phyloP scores from a whole-genome alignment of 1,140 invertebrate genomes.

The Drosophila tropicalis region DNA sequence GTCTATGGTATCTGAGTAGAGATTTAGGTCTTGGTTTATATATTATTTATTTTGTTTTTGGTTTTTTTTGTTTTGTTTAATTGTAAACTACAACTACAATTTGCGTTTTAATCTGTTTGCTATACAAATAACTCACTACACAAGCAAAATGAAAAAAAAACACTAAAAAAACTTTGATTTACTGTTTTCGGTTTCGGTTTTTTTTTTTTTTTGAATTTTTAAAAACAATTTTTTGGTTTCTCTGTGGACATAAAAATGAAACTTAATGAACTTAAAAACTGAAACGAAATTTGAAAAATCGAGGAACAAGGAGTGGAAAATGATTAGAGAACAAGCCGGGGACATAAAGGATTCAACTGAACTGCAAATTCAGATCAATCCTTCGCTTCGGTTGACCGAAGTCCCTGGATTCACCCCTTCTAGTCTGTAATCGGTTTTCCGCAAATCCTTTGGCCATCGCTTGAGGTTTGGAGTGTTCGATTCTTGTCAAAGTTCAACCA shows the following conservation, averaged over 20 bases:
- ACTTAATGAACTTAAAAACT: conserved; percentile 20
- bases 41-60: conserved; percentile 7
- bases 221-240: conserved; percentile 13
- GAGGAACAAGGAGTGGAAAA: neutral
- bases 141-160: conserved; percentile 59
- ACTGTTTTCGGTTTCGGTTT: neutral
- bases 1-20: conserved; percentile 17
- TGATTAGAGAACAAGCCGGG: neutral
- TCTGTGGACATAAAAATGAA: conserved; percentile 14
- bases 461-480: neutral
- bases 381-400: neutral
- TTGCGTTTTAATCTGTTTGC: conserved; percentile 51
- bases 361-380: neutral
- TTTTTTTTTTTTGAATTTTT: neutral
- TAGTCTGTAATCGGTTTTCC: neutral
- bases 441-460: neutral
- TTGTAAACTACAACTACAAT: conserved; percentile 56
- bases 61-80: conserved; percentile 31
- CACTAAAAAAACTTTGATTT: conserved; percentile 31
- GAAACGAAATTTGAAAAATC: conserved; percentile 12
- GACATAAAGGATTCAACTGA: no score
- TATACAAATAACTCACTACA: conserved; percentile 59
- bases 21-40: conserved; percentile 11
- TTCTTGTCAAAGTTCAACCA: neutral
- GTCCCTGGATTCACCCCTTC: neutral